Conservation (phyloP, 1,140 invertebrate genomes). For the Glossosoma conforme region DNA sequence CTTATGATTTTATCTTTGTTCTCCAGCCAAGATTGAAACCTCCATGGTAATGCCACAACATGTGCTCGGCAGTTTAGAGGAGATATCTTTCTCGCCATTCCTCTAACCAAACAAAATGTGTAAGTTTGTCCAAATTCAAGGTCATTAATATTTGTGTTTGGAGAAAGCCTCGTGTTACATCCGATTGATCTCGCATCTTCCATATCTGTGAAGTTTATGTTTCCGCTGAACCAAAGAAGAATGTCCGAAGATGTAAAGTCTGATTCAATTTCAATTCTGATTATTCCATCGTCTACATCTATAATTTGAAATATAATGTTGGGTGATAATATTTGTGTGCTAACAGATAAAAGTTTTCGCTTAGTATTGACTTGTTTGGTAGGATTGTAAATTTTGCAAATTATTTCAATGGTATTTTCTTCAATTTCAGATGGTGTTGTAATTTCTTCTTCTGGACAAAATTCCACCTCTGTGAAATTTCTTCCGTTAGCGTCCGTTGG, state of each 20-base stretch:
- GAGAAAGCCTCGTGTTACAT: slow-evolving; percentile 29
- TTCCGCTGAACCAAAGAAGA: slow-evolving; percentile 16
- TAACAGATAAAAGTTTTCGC: slow-evolving; percentile 2
- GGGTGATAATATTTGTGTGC: neutral
- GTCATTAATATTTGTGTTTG: slow-evolving; percentile 22
- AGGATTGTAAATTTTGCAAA: neutral
- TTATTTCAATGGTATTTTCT: slow-evolving; percentile 1
- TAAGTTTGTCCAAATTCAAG: slow-evolving; percentile 34
- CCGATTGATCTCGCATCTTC: slow-evolving; percentile 15
- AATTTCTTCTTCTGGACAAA: neutral
- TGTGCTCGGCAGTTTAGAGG: slow-evolving; percentile 36
- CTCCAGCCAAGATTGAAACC: slow-evolving; percentile 8
- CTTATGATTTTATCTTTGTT: slow-evolving; percentile 10
- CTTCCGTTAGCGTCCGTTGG: neutral
- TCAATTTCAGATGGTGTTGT: neutral
- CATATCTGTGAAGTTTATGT: neutral
- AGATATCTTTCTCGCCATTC: slow-evolving; percentile 29
- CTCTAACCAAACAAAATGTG: slow-evolving; percentile 35
- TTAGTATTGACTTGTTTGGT: neutral
- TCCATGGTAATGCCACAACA: slow-evolving; percentile 5
- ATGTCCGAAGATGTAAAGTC: neutral
- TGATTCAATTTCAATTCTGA: slow-evolving; percentile 2
- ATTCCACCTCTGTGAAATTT: slow-evolving; percentile 9
- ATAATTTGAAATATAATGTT: slow-evolving; percentile 6
- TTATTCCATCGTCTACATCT: slow-evolving; percentile 18